Evolutionary conservation across 2,888 invertebrate genomes (phyloP), one percentile per base, ranked within the genome.

Genomic region (Diarsia rubi): DNA sequence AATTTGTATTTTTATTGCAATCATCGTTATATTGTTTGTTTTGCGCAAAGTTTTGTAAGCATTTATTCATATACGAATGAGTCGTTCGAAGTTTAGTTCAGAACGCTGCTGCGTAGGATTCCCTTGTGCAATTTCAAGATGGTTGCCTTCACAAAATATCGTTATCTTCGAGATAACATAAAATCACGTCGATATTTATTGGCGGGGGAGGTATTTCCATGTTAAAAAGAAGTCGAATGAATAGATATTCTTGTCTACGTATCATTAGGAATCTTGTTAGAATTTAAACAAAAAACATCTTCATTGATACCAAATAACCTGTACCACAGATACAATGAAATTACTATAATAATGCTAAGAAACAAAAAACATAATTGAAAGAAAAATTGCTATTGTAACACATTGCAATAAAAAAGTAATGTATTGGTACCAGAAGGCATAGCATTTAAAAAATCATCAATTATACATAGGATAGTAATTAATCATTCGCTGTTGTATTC

Each of bases 1-100:
- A 83, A 67, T 75, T 65, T 64, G 62, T 78, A 74, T 81, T 87
- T 81, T 78, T 81, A 83, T 79, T 85, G 76, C 73, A 83, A 82
- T 75, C 83, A 80, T 77, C 66, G 69, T 74, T 78, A 75, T 68
- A 75, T 66, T 69, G 67, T 65, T 78, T 54, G 59, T 75, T 79
- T 79, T 78, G 72, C 60, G 75, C 69, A 63, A 75, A 81, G 67
- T 76, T 75, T 79, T 73, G 69, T 83, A 79, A 83, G 79, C 65
- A 73, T 72, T 68, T 64, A 62, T 57, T 67, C 9, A 44, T 69
- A 67, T 47, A n/a, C 42, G 27, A 59, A 69, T 67, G 67, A 72
- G 42, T 47, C 21, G 49, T 57, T 81, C 66, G 60, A 73, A 65
- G 21, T 81, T 60, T 47, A 11, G 42, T 59, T 54, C 2, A 64